phyloP scores from a whole-genome alignment of 2,113 vertebrate genomes.

The Cottus gobio region DNA sequence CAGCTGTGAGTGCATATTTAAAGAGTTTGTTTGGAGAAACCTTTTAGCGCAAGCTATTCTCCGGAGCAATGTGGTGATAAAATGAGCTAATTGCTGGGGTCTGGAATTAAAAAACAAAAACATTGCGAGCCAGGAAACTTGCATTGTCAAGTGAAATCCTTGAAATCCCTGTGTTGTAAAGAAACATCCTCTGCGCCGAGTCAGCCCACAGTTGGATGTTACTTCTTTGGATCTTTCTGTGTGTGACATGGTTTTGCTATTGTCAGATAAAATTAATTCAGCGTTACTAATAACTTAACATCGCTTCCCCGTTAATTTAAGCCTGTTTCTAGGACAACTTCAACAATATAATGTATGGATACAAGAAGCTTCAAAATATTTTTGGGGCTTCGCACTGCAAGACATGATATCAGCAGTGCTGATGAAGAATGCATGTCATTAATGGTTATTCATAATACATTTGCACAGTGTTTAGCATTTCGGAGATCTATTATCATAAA shows the following conservation, averaged over 20 bases:
- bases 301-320: neutral
- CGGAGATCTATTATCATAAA: neutral
- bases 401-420: neutral
- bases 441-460: neutral
- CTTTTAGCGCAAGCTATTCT: neutral
- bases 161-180: neutral
- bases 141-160: constrained; percentile 9
- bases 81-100: constrained; percentile 3
- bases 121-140: neutral
- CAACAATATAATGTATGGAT: neutral
- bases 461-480: neutral
- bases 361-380: neutral
- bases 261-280: constrained; percentile 9
- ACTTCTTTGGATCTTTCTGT: neutral
- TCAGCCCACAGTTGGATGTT: neutral
- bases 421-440: neutral
- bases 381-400: neutral
- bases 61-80: neutral
- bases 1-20: constrained; percentile 29
- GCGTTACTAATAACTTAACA: neutral
- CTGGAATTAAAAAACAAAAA: neutral
- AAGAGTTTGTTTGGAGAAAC: constrained; percentile 11
- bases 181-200: neutral
- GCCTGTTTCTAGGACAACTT: neutral
- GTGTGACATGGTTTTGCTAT: neutral